phyloP scores from a whole-genome alignment of 2,888 invertebrate species.

The Crematogaster levior region DNA sequence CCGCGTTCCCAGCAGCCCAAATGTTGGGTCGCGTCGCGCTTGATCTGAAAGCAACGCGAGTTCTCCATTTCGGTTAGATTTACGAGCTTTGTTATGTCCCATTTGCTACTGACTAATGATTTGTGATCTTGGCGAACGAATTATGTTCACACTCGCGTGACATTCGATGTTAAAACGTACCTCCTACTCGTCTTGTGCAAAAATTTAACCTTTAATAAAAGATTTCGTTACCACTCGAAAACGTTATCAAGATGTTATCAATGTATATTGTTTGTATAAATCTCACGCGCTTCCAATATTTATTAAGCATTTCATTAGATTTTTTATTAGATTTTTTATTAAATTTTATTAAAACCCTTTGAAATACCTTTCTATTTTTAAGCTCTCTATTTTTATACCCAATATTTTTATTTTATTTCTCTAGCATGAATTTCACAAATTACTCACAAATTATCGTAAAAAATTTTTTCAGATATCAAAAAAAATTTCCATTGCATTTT shows the following conservation, averaged over 20 bases:
- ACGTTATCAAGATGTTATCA: not conserved
- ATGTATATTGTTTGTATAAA: not conserved
- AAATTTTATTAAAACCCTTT: not conserved
- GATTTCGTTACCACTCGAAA: not conserved
- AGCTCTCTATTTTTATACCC: too few species aligned
- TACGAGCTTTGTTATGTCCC: slow-evolving; percentile 31
- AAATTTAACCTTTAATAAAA: not conserved
- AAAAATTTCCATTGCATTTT: too few species aligned
- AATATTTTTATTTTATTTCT: too few species aligned
- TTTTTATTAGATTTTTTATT: too few species aligned
- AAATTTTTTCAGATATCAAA: not conserved
- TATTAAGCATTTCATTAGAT: too few species aligned
- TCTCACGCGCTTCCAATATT: not conserved
- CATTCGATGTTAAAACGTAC: not conserved
- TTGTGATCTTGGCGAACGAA: slow-evolving; percentile 22
- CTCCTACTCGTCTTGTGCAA: not conserved
- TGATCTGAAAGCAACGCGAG: not conserved
- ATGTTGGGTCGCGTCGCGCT: not conserved
- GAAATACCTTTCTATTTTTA: not conserved
- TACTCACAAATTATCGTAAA: not conserved
- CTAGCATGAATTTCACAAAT: not conserved
- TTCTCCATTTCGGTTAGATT: slow-evolving; percentile 30
- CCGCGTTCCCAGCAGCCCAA: not conserved
- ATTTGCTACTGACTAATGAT: slow-evolving; percentile 29
- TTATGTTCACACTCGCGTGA: slow-evolving; percentile 12